Evolutionary conservation across 2,888 invertebrate genomes (phyloP).

Genomic region (Tetrapedia diversipes): DNA sequence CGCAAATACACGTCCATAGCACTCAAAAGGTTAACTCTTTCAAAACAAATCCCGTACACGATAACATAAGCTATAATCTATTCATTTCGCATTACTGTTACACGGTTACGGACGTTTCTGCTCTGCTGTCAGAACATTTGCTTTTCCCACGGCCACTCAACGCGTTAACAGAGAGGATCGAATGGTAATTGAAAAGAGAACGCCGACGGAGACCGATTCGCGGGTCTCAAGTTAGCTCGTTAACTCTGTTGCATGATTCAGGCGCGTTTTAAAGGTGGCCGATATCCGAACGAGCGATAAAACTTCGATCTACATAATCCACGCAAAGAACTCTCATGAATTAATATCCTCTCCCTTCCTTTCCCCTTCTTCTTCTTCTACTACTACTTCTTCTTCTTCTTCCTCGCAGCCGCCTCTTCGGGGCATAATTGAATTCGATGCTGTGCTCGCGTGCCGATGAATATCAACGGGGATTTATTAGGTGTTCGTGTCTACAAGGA

Average conservation of each 20-base stretch:
- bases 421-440: constrained; percentile 44
- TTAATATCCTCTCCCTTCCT: constrained; percentile 21
- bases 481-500: background rate
- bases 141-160: too few relatives aligned
- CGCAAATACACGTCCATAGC: too few relatives aligned
- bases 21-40: too few relatives aligned
- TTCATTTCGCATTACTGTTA: too few relatives aligned
- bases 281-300: constrained; percentile 18
- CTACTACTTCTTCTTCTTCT: background rate
- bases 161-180: too few relatives aligned
- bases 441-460: constrained; percentile 44
- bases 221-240: background rate
- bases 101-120: too few relatives aligned
- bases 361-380: background rate
- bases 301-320: constrained; percentile 34
- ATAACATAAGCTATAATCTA: too few relatives aligned
- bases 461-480: constrained; percentile 40
- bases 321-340: constrained; percentile 26
- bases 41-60: too few relatives aligned
- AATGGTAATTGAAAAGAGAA: too few relatives aligned
- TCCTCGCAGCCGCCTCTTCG: too few relatives aligned
- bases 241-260: background rate
- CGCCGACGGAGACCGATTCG: too few relatives aligned
- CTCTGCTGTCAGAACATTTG: too few relatives aligned
- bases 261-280: background rate